A percentile compares a stretch with the other conserved stretches of the same genome.
These are phyloP conservation scores for Sclerurus mexicanus DNA, from an alignment of 2,113 vertebrate genomes.

Conservation along the genomic window DNA sequence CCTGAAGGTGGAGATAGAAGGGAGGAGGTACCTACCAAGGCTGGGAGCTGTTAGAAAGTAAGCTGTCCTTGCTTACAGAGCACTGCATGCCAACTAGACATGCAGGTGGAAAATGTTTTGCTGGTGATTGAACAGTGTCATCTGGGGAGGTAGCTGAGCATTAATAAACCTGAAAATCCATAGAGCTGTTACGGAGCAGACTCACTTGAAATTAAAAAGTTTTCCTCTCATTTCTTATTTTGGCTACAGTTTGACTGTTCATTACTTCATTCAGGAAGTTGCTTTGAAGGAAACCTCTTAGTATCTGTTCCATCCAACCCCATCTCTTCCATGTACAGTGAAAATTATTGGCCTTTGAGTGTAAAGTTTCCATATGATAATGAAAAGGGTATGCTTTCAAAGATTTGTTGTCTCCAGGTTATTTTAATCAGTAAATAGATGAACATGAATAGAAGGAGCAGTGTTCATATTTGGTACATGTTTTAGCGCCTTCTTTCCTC, in stretches of 20 bases:
- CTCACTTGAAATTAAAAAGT: background rate
- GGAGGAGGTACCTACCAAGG: background rate
- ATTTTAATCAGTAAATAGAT: background rate
- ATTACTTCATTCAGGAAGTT: background rate
- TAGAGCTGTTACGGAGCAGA: background rate
- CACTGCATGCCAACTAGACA: background rate
- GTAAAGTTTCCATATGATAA: background rate
- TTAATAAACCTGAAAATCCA: background rate
- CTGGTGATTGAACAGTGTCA: background rate
- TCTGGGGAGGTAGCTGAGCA: background rate
- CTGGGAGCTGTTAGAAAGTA: background rate
- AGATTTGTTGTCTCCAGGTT: background rate
- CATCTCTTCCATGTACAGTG: background rate
- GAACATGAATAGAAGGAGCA: background rate
- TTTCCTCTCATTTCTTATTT: background rate
- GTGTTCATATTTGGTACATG: background rate
- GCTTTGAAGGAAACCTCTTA: background rate
- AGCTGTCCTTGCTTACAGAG: background rate
- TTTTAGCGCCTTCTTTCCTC: background rate
- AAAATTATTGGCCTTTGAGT: background rate
- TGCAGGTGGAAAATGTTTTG: background rate
- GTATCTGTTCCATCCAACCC: background rate
- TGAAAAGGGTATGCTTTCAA: background rate
- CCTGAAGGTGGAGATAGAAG: background rate
- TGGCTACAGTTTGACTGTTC: background rate